Conservation (phyloP, 2,113 vertebrate species). For the Dunckerocampus dactyliophorus region DNA sequence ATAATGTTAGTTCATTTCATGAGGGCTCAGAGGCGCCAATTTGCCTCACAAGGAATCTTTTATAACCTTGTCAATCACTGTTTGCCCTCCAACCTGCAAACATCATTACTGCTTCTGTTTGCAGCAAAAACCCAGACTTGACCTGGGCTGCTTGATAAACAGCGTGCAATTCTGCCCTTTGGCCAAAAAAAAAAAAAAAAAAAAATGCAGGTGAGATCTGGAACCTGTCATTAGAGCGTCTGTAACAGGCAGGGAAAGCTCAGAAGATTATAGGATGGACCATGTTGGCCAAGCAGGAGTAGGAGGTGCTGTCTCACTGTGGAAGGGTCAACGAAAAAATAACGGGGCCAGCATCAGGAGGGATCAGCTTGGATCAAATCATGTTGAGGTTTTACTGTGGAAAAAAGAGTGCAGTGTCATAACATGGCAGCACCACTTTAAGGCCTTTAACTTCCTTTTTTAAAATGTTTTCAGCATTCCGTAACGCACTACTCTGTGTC, state of each 20-base stretch:
- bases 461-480: constrained; percentile 4
- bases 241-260: constrained; percentile 45
- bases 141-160: constrained; percentile 38
- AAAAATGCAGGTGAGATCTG: constrained; percentile 42
- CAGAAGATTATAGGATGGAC: constrained; percentile 57
- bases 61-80: constrained; percentile 30
- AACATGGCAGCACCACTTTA: constrained; percentile 1
- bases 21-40: constrained; percentile 8
- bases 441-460: not conserved
- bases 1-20: constrained; percentile 30
- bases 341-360: too few species aligned
- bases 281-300: constrained; percentile 51
- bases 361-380: not conserved
- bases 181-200: constrained; percentile 7
- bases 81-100: constrained; percentile 19
- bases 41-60: constrained; percentile 36
- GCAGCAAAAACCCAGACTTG: constrained; percentile 10
- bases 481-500: constrained; percentile 35
- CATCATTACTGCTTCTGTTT: constrained; percentile 8
- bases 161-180: constrained; percentile 33
- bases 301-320: constrained; percentile 6
- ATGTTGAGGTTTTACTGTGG: not conserved
- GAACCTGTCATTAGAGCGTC: constrained; percentile 55
- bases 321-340: too few species aligned
- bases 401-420: not conserved